A percentile compares a stretch with the other conserved stretches of the same genome.
Conservation (phyloP, 2,888 invertebrate species). For the Hydriomena furcata region DNA sequence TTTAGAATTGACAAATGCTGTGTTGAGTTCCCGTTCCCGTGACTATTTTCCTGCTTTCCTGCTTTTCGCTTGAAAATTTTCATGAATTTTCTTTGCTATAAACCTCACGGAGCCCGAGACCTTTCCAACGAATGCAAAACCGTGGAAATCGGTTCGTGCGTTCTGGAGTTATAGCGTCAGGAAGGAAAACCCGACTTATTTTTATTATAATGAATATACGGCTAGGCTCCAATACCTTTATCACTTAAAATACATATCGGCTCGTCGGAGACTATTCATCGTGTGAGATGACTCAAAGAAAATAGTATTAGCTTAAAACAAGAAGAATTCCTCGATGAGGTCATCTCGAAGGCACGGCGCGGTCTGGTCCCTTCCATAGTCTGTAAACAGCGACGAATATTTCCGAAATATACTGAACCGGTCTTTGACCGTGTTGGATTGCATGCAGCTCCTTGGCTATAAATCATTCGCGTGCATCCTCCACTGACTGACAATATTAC, state of each 20-base stretch:
- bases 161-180: no score
- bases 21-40: no score
- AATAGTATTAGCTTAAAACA: constrained; percentile 42
- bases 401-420: constrained; percentile 75
- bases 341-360: constrained; percentile 55
- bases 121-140: no score
- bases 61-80: no score
- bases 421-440: constrained; percentile 73
- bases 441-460: constrained; percentile 52
- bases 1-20: no score
- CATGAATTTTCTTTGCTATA: no score
- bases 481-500: constrained; percentile 35
- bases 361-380: constrained; percentile 44
- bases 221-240: constrained; percentile 7
- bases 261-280: constrained; percentile 9
- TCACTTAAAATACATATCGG: constrained; percentile 5
- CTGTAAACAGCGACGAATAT: constrained; percentile 61
- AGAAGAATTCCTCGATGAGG: constrained; percentile 64
- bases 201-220: not conserved
- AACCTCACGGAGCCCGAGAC: no score
- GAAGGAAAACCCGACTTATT: no score
- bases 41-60: no score
- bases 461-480: constrained; percentile 62
- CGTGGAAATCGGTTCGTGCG: no score
- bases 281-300: constrained; percentile 33